Base-by-base conservation (phyloP, 2,113 vertebrate species). In the Megatriorchis doriae region DNA sequence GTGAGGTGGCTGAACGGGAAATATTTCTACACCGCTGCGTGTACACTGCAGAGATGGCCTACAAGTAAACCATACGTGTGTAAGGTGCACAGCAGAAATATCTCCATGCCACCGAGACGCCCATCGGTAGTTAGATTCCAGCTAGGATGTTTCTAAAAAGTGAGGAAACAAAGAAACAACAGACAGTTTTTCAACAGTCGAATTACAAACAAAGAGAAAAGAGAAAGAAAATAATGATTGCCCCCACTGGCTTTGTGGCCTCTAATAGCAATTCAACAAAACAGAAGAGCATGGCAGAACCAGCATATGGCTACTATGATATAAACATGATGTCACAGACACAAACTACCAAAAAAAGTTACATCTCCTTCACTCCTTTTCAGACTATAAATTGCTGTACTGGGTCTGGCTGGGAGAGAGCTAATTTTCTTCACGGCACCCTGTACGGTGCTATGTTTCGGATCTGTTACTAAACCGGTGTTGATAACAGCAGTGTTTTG, bases 361-460 rank as follows among this genome's bases (percentile, higher is more conserved):
- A 14, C 27, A 58, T n/a, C 25, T 62, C 7, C 20, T 80, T 63
- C 8, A 34, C 9, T 75, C 11, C 4, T 68, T 72, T 53, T 52
- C 16, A 43, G 6, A 14, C 10, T 47, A 21, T 17, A 80, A 34
- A 42, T 58, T 40, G 4, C 16, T n/a, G 6, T 13, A 38, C 5
- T 67, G 42, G 3, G 1, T 17, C 6, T 73, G 48, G 7, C 12
- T 81, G 26, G 13, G 8, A 9, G 22, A 16, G 13, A 45, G 16
- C 2, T 31, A 22, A 11, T 68, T 81, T 40, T 63, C 52, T n/a
- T 34, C 18, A 26, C 2, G 9, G 13, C 5, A 53, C 4, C 7
- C 53, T 0, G 0, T 29, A n/a, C 8, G 4, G 26, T 42, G 8
- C 7, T 32, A 9, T 10, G 42, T 38, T 67, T 84, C 29, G 9